These are phyloP conservation scores for Scolopax mira DNA, from an alignment of 2,113 vertebrate genomes.

Conservation along the genomic window DNA sequence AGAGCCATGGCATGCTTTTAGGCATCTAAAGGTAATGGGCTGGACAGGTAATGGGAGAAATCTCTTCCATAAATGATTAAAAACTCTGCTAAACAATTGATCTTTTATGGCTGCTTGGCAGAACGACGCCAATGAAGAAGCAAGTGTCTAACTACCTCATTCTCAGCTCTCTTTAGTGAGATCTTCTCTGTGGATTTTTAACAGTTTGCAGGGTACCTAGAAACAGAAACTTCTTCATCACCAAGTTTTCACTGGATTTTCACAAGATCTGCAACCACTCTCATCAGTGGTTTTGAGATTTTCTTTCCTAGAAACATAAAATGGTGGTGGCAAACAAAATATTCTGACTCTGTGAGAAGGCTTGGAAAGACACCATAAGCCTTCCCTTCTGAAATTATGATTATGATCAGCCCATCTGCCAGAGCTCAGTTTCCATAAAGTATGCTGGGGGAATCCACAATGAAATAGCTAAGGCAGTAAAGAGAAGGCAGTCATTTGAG, in stretches of 20 bases:
- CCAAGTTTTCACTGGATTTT: background rate
- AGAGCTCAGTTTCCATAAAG: background rate
- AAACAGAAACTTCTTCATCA: background rate
- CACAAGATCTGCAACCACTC: background rate
- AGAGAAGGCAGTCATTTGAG: background rate
- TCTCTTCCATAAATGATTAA: background rate
- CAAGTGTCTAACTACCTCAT: background rate
- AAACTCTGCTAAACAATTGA: background rate
- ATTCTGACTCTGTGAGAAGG: background rate
- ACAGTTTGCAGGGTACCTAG: background rate
- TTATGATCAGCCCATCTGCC: background rate
- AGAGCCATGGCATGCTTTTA: background rate
- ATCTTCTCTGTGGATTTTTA: background rate
- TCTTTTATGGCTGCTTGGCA: background rate
- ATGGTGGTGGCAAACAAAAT: background rate
- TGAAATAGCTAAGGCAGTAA: background rate
- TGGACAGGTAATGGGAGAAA: background rate
- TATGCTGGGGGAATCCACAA: background rate
- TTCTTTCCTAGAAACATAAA: background rate
- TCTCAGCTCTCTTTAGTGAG: background rate
- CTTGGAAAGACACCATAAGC: background rate
- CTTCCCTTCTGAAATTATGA: background rate
- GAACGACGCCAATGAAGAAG: background rate
- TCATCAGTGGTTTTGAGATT: background rate
- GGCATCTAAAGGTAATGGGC: background rate